Evolutionary conservation across 2,113 vertebrate genomes (phyloP), one percentile per base, ranked within the genome.

Genomic region (Platichthys stellatus): DNA sequence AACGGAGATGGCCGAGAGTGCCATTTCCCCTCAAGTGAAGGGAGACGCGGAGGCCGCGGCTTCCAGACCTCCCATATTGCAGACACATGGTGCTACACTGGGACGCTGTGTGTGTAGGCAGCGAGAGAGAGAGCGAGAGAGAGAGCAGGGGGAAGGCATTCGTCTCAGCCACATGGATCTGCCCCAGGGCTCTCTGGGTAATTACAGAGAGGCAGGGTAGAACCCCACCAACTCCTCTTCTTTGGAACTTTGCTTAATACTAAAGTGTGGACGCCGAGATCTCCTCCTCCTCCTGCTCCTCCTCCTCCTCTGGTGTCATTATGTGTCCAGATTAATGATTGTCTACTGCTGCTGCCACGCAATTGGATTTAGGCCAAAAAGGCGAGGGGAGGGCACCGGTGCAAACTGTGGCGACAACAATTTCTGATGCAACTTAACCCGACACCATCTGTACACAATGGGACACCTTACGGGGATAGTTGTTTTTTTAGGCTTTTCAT

Each of bases 11-110:
- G 43, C 63, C 57, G 53, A 71, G 63, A 77, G 53, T n/a, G 57
- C 47, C 57, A 71, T 80, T 88, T 83, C 68, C 68, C 67, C 85
- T 85, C 72, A 43, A 88, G 63, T 81, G 76, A 15, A 81, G 72
- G 73, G 68, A 74, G 56, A 84, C 14, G 13, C 58, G 28, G 82
- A 82, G 81, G 74, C 81, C 71, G 72, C n/a, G 64, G 62, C 68
- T 84, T 69, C 61, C 67, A 71, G 92, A 92, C 92, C 92, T 92
- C 92, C 91, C 91, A 90, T 82, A 82, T 15, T 84, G 89, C 80
- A 86, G 85, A 90, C 86, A 89, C 88, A 89, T 87, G 85, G 83
- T 21, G 74, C 82, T 76, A 47, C 1, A 23, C 56, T 73, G 67
- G 71, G 73, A 78, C 75, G 47, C 63, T 49, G 66, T 68, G 63